Conservation (phyloP, 2,888 invertebrate species). For the Ennomos quercinarius region DNA sequence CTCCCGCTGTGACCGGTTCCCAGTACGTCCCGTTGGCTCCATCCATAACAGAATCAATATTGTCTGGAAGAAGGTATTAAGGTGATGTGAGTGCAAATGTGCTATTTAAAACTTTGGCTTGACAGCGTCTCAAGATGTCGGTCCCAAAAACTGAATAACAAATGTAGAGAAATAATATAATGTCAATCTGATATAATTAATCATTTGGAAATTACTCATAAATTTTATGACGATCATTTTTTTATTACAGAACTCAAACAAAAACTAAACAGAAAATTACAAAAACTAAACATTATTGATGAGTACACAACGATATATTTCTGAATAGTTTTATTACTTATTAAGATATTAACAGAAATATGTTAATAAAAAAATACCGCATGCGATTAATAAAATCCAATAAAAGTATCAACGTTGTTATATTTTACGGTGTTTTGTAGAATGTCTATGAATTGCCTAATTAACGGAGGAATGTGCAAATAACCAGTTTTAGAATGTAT, state of each 20-base stretch:
- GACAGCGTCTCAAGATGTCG: no score
- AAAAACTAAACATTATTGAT: conserved; percentile 28
- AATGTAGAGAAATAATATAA: no score
- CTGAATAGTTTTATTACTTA: conserved; percentile 30
- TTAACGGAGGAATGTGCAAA: conserved; percentile 39
- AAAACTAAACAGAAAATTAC: conserved; percentile 25
- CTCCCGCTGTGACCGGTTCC: conserved; percentile 54
- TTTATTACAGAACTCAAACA: conserved; percentile 3
- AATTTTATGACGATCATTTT: neutral
- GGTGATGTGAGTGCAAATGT: conserved; percentile 7
- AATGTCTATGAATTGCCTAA: conserved; percentile 42
- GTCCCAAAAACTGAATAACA: no score
- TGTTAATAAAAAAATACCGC: conserved; percentile 36
- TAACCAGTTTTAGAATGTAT: conserved; percentile 24
- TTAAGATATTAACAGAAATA: conserved; percentile 27
- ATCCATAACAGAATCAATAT: conserved; percentile 47
- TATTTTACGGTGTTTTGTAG: conserved; percentile 36
- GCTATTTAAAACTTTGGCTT: neutral
- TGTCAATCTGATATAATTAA: no score
- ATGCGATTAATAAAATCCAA: conserved; percentile 40
- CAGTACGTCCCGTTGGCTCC: conserved; percentile 61
- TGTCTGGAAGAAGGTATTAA: conserved; percentile 55
- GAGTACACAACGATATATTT: conserved; percentile 33
- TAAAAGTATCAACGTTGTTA: conserved; percentile 39
- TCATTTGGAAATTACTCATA: no score